Evolutionary conservation across 2,888 invertebrate genomes (phyloP), one percentile per base, ranked within the genome.

Genomic region (Hipparchia semele): DNA sequence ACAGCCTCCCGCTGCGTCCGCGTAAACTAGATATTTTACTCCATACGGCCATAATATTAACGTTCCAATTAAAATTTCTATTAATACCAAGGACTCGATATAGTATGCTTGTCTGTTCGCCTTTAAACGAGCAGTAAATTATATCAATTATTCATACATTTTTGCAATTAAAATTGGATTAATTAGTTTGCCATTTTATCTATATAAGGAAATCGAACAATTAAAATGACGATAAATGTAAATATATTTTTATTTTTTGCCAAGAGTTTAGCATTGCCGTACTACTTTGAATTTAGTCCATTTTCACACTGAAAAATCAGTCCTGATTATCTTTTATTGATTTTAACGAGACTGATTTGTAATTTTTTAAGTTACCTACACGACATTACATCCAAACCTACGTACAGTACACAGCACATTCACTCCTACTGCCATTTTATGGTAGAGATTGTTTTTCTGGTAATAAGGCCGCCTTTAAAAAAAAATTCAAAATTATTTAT

Each of bases 21-120:
- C 67, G 70, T 76, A 76, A 75, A 72, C 73, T 71, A 74, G 74
- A 76, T 73, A 72, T 74, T 76, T 76, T 76, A 78, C 73, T 73
- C 68, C 68, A 73, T 10, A 53, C 72, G 70, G 65, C 53, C 59
- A 74, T 72, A 74, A 76, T 69, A 74, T 60, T 76, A 76, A 76
- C 70, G 68, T 69, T 69, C 74, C 71, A 74, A 74, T 76, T 76
- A 76, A 71, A 71, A 69, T 76, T 71, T 74, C 74, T 72, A 76
- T 76, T 76, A 74, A 76, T 76, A 74, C 71, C 39, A 13, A 65
- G 72, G 70, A 73, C 65, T 59, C 68, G 59, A 69, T 76, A 73
- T 59, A 67, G 64, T 51, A 33, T 61, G 61, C 65, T 23, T 61
- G 68, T 69, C 71, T 4, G 51, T 51, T 58, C n/a, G 49, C 56